Percentiles rank a stretch among this genome's conserved stretches.
phyloP scores from a whole-genome alignment of 2,797 vertebrate genomes.

The Ibycter americanus region DNA sequence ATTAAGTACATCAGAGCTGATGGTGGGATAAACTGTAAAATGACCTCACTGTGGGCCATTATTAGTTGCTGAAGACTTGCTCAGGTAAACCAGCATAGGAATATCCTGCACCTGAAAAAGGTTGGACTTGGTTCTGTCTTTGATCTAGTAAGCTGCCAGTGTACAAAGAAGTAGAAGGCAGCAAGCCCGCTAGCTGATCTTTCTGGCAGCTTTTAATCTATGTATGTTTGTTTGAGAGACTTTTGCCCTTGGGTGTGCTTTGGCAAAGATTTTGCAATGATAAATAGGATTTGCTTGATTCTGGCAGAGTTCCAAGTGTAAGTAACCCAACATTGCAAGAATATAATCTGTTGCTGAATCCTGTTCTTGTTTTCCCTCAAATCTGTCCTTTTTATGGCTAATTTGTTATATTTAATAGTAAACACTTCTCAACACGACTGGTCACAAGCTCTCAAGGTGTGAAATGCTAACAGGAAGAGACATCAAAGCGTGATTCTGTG shows the following conservation, averaged over 20 bases:
- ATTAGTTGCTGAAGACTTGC: background rate
- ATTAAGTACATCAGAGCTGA: background rate
- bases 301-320: constrained; percentile 40
- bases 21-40: background rate
- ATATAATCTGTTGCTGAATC: constrained; percentile 19
- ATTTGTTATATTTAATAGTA: constrained; percentile 19
- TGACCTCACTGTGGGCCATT: background rate
- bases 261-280: constrained; percentile 37
- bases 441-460: constrained; percentile 33
- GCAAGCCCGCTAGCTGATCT: background rate
- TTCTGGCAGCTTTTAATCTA: constrained; percentile 30
- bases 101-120: background rate
- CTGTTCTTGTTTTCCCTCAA: constrained; percentile 13
- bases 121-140: background rate
- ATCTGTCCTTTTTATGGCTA: background rate
- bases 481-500: background rate
- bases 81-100: background rate
- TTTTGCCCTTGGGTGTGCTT: constrained; percentile 55
- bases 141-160: background rate
- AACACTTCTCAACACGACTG: constrained; percentile 8
- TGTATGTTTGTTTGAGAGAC: constrained; percentile 30
- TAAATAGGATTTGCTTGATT: constrained; percentile 40
- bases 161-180: background rate
- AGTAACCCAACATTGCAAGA: background rate
- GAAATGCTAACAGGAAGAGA: constrained; percentile 10